Base-by-base conservation (phyloP, 2,888 invertebrate species). In the Ptilodon capucinus region DNA sequence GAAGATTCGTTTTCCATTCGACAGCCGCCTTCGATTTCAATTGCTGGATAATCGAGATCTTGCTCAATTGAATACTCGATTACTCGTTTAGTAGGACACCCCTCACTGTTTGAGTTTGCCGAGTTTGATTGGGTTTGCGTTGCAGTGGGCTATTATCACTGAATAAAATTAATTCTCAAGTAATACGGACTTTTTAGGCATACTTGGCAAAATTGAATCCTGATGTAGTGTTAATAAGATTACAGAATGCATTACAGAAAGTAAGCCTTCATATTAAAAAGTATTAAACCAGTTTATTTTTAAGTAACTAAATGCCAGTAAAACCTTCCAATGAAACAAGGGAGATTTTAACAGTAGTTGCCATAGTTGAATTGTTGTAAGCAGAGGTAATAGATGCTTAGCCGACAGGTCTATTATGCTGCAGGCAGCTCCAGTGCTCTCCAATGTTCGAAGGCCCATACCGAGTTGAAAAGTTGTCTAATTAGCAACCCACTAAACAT, bases 41-140 rank as follows among this genome's bases (percentile, higher is more conserved):
- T 87, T 83, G 81, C 83, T 80, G 81, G 76, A 88, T 87, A 87
- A 87, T 87, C 84, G 83, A 85, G 85, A 86, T 84, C 84, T 85
- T 87, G 84, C 84, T 88, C 89, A 89, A 89, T 88, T 87, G 89
- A 88, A 86, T 83, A 86, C 81, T 84, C 86, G 86, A 87, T 85
- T 84, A 86, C 84, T 85, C 86, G 86, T 84, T 87, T 85, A 86
- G 82, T 79, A 74, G 76, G 79, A 84, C 81, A 79, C 76, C 61
- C 76, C 75, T 74, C 79, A 76, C 74, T 86, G 81, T 85, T 84
- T 81, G 86, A 88, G 82, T 89, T 88, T 85, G 84, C 81, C 60
- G 72, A 84, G 79, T 84, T 86, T 89, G 85, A 89, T 89, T 88
- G 82, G 78, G 80, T 89, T 88, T 87, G 79, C 83, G 76, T 75